Conservation (phyloP, 2,113 vertebrate genomes). For the Gorsachius goisagi region DNA sequence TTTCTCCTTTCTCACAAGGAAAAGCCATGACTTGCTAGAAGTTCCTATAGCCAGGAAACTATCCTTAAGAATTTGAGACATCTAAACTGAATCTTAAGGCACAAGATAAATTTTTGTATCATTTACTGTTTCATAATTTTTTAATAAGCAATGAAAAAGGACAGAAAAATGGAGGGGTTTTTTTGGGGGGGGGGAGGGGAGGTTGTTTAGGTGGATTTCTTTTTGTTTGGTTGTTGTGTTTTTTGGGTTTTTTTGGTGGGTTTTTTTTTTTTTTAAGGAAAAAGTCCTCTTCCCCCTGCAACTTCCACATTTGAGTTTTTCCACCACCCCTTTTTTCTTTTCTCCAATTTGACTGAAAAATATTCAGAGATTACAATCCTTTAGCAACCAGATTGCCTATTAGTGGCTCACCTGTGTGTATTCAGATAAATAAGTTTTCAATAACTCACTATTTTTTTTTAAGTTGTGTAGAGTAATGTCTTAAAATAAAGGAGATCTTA, state of each 20-base stretch:
- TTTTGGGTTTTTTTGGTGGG: neutral
- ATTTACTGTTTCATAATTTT: neutral
- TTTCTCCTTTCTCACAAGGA: neutral
- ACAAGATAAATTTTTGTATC: rapidly evolving
- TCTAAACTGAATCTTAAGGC: neutral
- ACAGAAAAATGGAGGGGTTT: neutral
- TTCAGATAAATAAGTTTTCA: neutral
- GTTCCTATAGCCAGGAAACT: neutral
- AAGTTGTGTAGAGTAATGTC: neutral
- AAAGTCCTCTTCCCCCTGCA: neutral
- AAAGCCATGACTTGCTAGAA: neutral
- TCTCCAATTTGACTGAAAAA: neutral
- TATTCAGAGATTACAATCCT: neutral
- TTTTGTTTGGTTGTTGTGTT: neutral
- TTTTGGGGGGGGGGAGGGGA: neutral
- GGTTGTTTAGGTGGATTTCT: no score
- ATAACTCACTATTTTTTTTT: neutral
- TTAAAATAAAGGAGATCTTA: neutral
- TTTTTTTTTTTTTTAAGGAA: neutral
- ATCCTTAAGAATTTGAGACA: neutral
- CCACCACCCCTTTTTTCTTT: rapidly evolving
- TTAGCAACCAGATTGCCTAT: neutral
- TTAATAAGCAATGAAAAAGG: neutral
- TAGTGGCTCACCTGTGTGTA: neutral
- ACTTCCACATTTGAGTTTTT: neutral